Conservation (phyloP, 1,140 invertebrate genomes). For the Drosophila pseudoobscura region DNA sequence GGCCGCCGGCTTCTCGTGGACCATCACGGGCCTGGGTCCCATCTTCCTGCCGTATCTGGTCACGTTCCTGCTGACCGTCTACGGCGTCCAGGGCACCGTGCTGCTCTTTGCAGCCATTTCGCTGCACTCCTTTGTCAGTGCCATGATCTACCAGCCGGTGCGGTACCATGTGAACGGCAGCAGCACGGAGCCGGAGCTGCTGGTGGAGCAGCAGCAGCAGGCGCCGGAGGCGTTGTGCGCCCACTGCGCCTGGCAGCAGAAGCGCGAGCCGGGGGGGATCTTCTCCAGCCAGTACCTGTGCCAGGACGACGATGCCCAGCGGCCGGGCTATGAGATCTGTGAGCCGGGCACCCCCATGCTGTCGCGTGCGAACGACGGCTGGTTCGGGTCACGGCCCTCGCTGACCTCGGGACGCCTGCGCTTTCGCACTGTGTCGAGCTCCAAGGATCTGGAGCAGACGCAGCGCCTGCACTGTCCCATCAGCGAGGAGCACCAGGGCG, state of each 20-base stretch:
- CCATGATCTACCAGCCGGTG: conserved; percentile 86
- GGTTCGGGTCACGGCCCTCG: conserved; percentile 84
- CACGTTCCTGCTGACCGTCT: conserved; percentile 84
- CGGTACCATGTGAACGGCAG: conserved; percentile 84
- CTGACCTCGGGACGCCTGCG: conserved; percentile 55
- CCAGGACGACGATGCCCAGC: conserved; percentile 86
- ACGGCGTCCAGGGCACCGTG: conserved; percentile 85
- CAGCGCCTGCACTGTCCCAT: conserved; percentile 61
- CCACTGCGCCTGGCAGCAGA: conserved; percentile 70
- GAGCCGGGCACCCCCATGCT: conserved; percentile 87
- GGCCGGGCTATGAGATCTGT: conserved; percentile 87
- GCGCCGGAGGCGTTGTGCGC: conserved; percentile 52
- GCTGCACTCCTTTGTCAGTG: conserved; percentile 85
- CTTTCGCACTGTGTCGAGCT: conserved; percentile 74
- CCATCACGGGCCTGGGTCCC: conserved; percentile 85
- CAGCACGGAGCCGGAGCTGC: conserved; percentile 1
- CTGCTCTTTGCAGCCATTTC: conserved; percentile 86
- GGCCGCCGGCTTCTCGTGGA: conserved; percentile 86
- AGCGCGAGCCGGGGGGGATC: conserved; percentile 83
- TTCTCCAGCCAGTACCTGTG: conserved; percentile 88
- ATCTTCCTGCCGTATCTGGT: conserved; percentile 85
- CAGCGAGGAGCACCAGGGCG: conserved; percentile 49
- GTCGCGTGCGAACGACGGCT: conserved; percentile 87
- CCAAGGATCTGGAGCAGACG: conserved; percentile 68
- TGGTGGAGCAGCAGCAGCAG: conserved; percentile 11